Conservation (phyloP, 2,888 invertebrate genomes). For the Camptogramma bilineatum region DNA sequence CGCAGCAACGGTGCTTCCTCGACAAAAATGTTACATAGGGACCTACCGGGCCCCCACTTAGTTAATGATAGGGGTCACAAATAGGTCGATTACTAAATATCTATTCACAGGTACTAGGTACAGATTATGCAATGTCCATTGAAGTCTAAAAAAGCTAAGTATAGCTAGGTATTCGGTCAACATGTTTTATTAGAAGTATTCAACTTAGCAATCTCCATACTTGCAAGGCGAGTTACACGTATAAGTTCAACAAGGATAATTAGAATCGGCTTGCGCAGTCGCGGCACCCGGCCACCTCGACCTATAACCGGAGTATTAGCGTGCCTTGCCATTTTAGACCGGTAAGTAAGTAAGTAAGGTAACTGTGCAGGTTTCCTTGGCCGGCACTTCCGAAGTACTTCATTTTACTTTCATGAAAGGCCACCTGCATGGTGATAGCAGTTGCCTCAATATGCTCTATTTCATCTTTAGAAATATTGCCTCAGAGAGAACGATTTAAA, state of each 20-base stretch:
- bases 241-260: slow-evolving; percentile 29
- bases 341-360: no score
- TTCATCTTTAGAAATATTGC: not conserved
- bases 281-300: slow-evolving; percentile 27
- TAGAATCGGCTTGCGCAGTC: slow-evolving; percentile 28
- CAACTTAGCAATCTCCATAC: not conserved
- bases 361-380: slow-evolving; percentile 23
- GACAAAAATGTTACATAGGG: not conserved
- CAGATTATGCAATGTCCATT: not conserved
- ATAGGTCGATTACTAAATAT: not conserved
- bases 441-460: not conserved
- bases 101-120: not conserved
- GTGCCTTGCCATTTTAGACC: slow-evolving; percentile 29
- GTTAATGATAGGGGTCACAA: not conserved
- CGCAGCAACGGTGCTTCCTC: not conserved
- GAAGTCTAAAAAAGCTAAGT: not conserved
- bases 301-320: slow-evolving; percentile 28
- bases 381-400: slow-evolving; percentile 26
- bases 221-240: slow-evolving; percentile 25
- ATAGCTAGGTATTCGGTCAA: not conserved
- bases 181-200: not conserved
- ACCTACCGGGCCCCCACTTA: not conserved
- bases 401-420: slow-evolving; percentile 24
- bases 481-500: not conserved
- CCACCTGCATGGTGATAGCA: slow-evolving; percentile 13